phyloP scores from a whole-genome alignment of 2,888 invertebrate species.

The Unio delphinus region DNA sequence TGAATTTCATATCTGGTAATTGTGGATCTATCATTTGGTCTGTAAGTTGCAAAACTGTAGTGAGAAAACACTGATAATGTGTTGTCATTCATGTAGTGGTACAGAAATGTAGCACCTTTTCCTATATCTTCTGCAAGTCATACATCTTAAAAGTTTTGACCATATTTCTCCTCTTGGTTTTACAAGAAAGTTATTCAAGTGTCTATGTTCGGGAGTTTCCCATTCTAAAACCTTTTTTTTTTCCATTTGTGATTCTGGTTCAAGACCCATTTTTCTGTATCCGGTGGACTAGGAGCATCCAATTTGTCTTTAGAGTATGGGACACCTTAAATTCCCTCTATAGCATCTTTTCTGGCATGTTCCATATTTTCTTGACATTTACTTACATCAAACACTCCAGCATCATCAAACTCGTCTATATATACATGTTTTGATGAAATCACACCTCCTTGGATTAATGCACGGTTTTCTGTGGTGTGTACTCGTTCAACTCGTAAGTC shows the following conservation, averaged over 20 bases:
- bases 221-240: background rate
- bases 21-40: no score
- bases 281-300: background rate
- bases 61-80: no score
- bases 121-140: no score
- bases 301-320: conserved; percentile 1
- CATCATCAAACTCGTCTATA: conserved; percentile 1
- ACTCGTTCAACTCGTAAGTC: conserved; percentile 5
- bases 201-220: background rate
- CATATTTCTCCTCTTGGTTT: background rate
- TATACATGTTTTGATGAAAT: conserved; percentile 4
- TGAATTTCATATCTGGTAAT: no score
- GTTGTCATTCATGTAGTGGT: no score
- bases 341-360: conserved; percentile 7
- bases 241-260: background rate
- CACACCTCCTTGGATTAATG: conserved; percentile 9
- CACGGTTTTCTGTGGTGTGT: conserved; percentile 12
- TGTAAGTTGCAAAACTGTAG: no score
- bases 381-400: background rate
- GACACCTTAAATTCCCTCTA: background rate
- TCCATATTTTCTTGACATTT: conserved; percentile 11
- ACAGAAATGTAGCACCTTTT: no score
- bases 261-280: background rate
- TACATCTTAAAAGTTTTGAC: no score
- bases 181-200: background rate